Base-by-base conservation (phyloP, 2,888 invertebrate genomes). In the Euzetes globulus region DNA sequence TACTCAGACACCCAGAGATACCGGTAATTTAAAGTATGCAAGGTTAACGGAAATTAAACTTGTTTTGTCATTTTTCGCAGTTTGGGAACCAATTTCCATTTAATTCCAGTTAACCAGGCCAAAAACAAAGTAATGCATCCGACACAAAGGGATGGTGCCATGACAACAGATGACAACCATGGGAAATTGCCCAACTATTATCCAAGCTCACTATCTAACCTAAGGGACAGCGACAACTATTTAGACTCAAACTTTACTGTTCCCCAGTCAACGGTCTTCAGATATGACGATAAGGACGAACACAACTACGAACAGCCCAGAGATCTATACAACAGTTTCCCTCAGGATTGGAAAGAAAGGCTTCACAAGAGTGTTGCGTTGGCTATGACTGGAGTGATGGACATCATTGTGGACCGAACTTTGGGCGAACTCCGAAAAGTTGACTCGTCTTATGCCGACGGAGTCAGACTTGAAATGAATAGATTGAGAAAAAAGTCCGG, bases 81-180 rank as follows among this genome's bases (percentile, higher is more conserved):
- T 72, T 85, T 98, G 79, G 98, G 98, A 9, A 87, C 92, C 0
- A 98, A 98, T 85, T 91, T 89, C 83, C 86, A 91, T 77, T 95
- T 96, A 83, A 87, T 98, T 60, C 93, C 96, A 0, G 94, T 98
- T 25, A 98, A 98, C 84, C 95, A 96, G 82, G 96, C 98, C 0
- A 95, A 83, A 22, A n/a, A 41, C 9, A 37, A 25, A 9, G 52
- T 70, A 1, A 52, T 71, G 37, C 11, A n/a, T 3, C 41, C 22
- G 1, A 68, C 68, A 3, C 55, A 71, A 41, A 88, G 97, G 55
- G 96, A 97, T 82, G 97, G 96, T 0, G 87, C 88, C 3, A 90
- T 90, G 86, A 85, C 87, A 47, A 86, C 88, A 7, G 84, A 86
- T 55, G 87, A 87, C 79, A 94, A 94, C 83, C 93, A 94, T 83